Evolutionary conservation across 2,888 invertebrate genomes (phyloP).

Genomic region (Clistopyga incitator): DNA sequence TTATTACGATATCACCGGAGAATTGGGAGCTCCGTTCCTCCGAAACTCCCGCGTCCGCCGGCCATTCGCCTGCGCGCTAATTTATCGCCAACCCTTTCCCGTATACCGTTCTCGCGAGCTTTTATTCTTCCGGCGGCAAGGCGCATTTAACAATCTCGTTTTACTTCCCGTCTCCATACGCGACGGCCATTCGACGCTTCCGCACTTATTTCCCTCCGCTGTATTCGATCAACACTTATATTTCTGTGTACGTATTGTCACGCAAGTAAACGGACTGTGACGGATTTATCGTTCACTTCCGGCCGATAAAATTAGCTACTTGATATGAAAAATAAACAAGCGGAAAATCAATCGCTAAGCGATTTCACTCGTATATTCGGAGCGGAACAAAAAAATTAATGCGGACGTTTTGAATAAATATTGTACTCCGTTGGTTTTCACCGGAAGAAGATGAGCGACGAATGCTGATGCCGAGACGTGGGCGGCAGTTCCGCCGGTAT

Average conservation of each 20-base stretch:
- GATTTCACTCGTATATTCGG: constrained; percentile 10
- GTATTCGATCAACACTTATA: not conserved
- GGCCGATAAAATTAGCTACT: no score
- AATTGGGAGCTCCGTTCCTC: constrained; percentile 56
- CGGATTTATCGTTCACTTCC: constrained; percentile 27
- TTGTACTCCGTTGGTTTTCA: constrained; percentile 38
- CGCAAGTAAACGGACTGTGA: constrained; percentile 2
- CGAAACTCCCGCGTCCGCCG: constrained; percentile 41
- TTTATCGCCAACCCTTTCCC: constrained; percentile 53
- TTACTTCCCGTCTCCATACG: constrained; percentile 48
- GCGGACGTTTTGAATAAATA: constrained; percentile 43
- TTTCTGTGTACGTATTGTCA: not conserved
- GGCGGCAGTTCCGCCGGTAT: constrained; percentile 32
- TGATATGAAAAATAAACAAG: no score
- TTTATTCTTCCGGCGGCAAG: constrained; percentile 58
- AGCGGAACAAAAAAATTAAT: not conserved
- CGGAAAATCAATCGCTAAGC: constrained; percentile 29
- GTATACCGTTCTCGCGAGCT: constrained; percentile 44
- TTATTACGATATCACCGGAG: constrained; percentile 64
- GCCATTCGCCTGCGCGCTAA: constrained; percentile 62
- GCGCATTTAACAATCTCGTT: constrained; percentile 64
- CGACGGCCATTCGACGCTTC: constrained; percentile 54
- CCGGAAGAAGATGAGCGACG: constrained; percentile 6
- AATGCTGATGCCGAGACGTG: not conserved
- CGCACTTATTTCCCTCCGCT: constrained; percentile 24